phyloP scores from a whole-genome alignment of 2,113 vertebrate genomes.

The Heterochromis multidens region DNA sequence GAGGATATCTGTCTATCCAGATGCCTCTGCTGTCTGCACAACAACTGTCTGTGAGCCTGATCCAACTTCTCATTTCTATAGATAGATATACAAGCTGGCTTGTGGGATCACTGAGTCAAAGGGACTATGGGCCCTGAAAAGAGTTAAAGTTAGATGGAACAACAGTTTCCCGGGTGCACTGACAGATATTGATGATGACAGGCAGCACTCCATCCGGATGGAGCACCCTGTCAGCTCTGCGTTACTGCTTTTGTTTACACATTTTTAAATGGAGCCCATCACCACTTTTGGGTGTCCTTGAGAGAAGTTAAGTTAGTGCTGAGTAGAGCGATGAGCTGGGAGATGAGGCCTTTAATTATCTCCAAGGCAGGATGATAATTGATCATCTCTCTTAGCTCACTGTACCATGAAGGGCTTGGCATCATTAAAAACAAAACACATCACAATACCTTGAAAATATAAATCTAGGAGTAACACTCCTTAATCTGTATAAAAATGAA shows the following conservation, averaged over 20 bases:
- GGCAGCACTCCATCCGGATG: neutral
- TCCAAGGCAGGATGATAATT: slow-evolving; percentile 67
- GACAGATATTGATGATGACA: slow-evolving; percentile 21
- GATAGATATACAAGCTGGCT: slow-evolving; percentile 33
- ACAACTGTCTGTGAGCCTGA: slow-evolving; percentile 6
- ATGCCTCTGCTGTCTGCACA: slow-evolving; percentile 11
- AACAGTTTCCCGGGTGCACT: slow-evolving; percentile 24
- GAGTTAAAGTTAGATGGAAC: slow-evolving; percentile 19
- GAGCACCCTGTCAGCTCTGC: slow-evolving; percentile 1
- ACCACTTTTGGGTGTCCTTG: slow-evolving; percentile 64
- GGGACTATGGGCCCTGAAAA: neutral
- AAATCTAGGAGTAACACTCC: neutral
- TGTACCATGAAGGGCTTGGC: slow-evolving; percentile 64
- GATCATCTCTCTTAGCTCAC: slow-evolving; percentile 66
- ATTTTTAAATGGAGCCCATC: slow-evolving; percentile 16
- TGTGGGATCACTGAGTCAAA: slow-evolving; percentile 16
- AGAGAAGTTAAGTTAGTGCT: slow-evolving; percentile 54
- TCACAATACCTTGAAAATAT: neutral
- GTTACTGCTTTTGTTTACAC: slow-evolving; percentile 53
- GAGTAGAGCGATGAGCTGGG: slow-evolving; percentile 46
- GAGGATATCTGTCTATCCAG: slow-evolving; percentile 28
- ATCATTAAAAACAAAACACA: slow-evolving; percentile 59
- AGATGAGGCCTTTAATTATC: slow-evolving; percentile 73
- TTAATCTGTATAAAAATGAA: neutral
- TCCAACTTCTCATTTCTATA: slow-evolving; percentile 22